Base-by-base conservation (phyloP, 2,888 invertebrate genomes). In the Alloscopus bannaensis region DNA sequence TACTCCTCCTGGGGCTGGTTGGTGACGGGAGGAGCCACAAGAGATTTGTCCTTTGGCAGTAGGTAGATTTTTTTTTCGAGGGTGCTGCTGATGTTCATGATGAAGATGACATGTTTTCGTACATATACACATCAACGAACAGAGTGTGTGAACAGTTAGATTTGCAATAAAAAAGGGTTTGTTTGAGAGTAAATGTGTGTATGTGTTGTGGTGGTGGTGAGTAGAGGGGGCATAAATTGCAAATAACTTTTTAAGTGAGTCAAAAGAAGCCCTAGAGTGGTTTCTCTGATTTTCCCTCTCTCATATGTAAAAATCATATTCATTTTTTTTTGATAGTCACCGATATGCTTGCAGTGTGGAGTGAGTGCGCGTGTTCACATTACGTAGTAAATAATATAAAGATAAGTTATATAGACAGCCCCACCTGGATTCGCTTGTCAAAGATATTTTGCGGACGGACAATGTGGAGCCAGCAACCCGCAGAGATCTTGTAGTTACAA, bases 381-480 rank as follows among this genome's bases (percentile, higher is more conserved):
- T 8, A 36, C 8, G 36, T 36, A 6, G 36, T 50, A 18, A 50
- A n/a, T 50, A 4, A 4, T 50, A 18, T 4, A n/a, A 4, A 13
- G 4, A 50, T 50, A 4, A 50, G 16, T 50, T 50, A n/a, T 47
- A n/a, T 47, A 68, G 24, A 72, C 40, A 20, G 81, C 83, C 83
- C 81, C 81, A 83, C 83, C 78, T 83, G 81, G 60, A 75, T 79
- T 76, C 64, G 70, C 57, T 59, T 82, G 81, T 82, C 80, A 82
- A 80, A 36, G 13, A 70, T 66, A 18, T 40, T 72, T 64, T 64
- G 72, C 66, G 66, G 50, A 68, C 81, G 80, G 80, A 80, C 81
- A 77, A 55, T 64, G 71, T 80, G 83, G 81, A 80, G 83, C 83
- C 83, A 81, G 73, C 64, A 76, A 81, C 83, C 83, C 80, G 81